These are phyloP conservation scores for Apodemia hepburni DNA, from an alignment of 2,888 invertebrate genomes.

Conservation along the genomic window DNA sequence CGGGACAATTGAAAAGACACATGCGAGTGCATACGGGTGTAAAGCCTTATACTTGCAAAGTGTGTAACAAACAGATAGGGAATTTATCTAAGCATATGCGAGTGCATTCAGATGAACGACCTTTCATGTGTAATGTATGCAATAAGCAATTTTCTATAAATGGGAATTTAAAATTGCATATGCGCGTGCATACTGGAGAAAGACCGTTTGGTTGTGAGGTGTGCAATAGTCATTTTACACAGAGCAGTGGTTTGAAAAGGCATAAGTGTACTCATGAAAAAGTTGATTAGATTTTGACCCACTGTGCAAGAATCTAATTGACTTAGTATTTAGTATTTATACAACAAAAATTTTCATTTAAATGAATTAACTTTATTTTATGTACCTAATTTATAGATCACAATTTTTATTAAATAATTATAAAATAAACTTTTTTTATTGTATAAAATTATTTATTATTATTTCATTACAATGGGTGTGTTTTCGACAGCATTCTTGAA, in stretches of 20 bases:
- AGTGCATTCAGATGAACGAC: slow-evolving; percentile 52
- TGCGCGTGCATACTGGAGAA: slow-evolving; percentile 31
- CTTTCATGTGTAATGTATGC: slow-evolving; percentile 40
- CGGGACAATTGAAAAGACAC: slow-evolving; percentile 60
- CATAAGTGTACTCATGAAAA: slow-evolving; percentile 33
- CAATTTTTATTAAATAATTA: no score
- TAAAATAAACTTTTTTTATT: no score
- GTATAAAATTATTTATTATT: no score
- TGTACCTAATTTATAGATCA: no score
- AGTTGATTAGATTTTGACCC: not conserved
- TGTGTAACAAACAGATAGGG: slow-evolving; percentile 67
- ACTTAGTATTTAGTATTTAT: not conserved
- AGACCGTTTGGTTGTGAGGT: slow-evolving; percentile 31
- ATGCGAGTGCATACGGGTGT: slow-evolving; percentile 59
- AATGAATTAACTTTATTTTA: no score
- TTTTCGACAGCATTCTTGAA: no score
- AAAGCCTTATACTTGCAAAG: slow-evolving; percentile 63
- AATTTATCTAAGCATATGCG: slow-evolving; percentile 65
- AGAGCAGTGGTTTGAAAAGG: slow-evolving; percentile 35
- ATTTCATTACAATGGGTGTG: no score
- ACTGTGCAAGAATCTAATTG: not conserved
- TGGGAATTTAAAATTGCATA: slow-evolving; percentile 34
- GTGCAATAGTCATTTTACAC: slow-evolving; percentile 33
- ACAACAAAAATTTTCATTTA: no score
- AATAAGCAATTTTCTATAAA: slow-evolving; percentile 34